These are phyloP conservation scores for Geothlypis trichas DNA, from an alignment of 2,113 vertebrate genomes.

Conservation along the genomic window DNA sequence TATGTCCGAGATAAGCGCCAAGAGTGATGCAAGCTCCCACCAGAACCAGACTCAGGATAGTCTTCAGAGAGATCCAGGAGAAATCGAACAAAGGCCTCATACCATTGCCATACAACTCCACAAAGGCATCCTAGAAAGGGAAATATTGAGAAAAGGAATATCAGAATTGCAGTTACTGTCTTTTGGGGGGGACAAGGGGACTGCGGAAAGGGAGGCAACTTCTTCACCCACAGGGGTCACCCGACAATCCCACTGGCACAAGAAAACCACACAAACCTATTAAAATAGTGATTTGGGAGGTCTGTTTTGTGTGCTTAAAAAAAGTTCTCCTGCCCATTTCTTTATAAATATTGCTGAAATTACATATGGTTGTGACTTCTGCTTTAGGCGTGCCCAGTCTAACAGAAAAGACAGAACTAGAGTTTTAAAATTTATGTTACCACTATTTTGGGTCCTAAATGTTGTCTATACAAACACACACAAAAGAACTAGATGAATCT, in stretches of 20 bases:
- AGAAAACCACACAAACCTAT: background rate
- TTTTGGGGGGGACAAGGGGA: background rate
- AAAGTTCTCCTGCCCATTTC: background rate
- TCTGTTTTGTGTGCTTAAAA: background rate
- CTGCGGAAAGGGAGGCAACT: background rate
- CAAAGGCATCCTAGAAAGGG: constrained; percentile 88
- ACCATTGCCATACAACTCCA: constrained; percentile 91
- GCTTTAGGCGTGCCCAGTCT: background rate
- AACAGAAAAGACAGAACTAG: background rate
- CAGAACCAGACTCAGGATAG: constrained; percentile 90
- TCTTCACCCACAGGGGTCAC: background rate
- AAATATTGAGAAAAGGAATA: background rate
- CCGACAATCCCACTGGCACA: rapidly evolving
- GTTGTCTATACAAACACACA: background rate
- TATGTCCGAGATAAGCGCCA: constrained; percentile 94
- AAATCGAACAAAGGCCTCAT: constrained; percentile 87
- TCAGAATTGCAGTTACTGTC: background rate
- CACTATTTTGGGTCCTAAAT: background rate
- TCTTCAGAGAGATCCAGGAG: constrained; percentile 95
- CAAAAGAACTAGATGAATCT: background rate
- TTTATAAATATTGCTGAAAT: background rate
- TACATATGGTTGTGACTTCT: background rate
- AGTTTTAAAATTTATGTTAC: background rate
- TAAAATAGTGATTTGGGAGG: background rate
- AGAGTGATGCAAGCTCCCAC: constrained; percentile 95